A percentile compares a stretch with the other conserved stretches of the same genome.
Conservation (phyloP, 2,113 vertebrate species). For the Halcyon malimbica region DNA sequence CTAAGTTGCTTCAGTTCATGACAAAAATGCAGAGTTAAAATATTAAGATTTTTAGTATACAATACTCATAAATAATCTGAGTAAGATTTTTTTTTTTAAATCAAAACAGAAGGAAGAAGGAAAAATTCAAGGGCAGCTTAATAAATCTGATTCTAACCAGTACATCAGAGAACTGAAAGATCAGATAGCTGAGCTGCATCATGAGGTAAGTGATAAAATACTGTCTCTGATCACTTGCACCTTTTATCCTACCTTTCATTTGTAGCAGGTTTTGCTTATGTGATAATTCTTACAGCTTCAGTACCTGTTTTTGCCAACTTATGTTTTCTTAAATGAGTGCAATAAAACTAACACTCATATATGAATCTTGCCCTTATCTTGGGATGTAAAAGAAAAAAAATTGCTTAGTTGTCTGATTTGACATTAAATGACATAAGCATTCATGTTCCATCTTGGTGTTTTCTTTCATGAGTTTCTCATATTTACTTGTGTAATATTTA, state of each 20-base stretch:
- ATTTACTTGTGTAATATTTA: not conserved
- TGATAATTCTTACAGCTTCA: not conserved
- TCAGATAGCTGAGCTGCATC: constrained; percentile 92
- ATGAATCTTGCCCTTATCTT: not conserved
- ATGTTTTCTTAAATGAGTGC: not conserved
- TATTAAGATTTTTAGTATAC: not conserved
- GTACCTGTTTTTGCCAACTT: not conserved
- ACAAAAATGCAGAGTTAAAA: not conserved
- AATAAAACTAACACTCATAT: not conserved
- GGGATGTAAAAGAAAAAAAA: not conserved
- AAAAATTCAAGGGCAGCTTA: constrained; percentile 95
- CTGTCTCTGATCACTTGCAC: constrained; percentile 39
- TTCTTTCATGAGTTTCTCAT: not conserved
- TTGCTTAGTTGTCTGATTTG: not conserved
- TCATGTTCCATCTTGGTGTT: not conserved
- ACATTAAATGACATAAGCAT: not conserved
- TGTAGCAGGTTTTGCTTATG: not conserved
- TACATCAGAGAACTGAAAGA: constrained; percentile 96
- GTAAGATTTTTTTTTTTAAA: constrained; percentile 8
- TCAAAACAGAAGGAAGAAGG: constrained; percentile 95
- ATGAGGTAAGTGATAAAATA: constrained; percentile 87
- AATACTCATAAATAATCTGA: not conserved
- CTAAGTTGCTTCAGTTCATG: not conserved
- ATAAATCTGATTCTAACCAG: constrained; percentile 94
- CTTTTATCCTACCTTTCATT: constrained; percentile 33